Evolutionary conservation across 2,113 vertebrate genomes (phyloP), one percentile per base, ranked within the genome.

Genomic region (Rutilus rutilus): DNA sequence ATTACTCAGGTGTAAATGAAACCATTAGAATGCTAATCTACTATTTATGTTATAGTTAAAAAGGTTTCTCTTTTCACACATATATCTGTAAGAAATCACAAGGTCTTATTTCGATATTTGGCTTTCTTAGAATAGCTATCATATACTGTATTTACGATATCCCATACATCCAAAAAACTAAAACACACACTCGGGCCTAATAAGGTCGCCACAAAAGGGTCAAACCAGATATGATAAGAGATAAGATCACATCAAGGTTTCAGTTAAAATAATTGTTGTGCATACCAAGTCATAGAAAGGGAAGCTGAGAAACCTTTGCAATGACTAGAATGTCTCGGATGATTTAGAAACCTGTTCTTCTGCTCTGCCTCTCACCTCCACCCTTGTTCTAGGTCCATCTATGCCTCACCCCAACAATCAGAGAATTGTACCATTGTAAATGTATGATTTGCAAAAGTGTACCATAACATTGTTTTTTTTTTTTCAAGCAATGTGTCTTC

Each of bases 311-410:
- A 67, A 45, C 27, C 73, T 74, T 69, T 83, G 77, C 60, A 57
- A 86, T 78, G 50, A 50, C 19, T 39, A 79, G 75, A 83, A 85
- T 83, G 85, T 64, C n/a, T 12, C 15, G 23, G 27, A 65, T 78
- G 80, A 45, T 39, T 54, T 14, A 62, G 30, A 59, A 59, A 76
- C 79, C 83, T 77, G 82, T 33, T 83, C 45, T n/a, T 74, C 83
- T 39, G 59, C 87, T 88, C 50, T 30, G 21, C 1, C 7, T 78
- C 10, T 36, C 62, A 71, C 62, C 23, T 47, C n/a, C 12, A 78
- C 78, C 47, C 50, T 84, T 77, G 27, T 77, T 83, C 33, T 80
- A 47, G 62, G 19, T 19, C n/a, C 1, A 25, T 85, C n/a, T 27
- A 57, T 47, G 21, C 30, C 64, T 83, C 80, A 83, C 80, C 64